These are phyloP conservation scores for Bradypodion pumilum DNA, from an alignment of 2,797 vertebrate species.

Conservation along the genomic window DNA sequence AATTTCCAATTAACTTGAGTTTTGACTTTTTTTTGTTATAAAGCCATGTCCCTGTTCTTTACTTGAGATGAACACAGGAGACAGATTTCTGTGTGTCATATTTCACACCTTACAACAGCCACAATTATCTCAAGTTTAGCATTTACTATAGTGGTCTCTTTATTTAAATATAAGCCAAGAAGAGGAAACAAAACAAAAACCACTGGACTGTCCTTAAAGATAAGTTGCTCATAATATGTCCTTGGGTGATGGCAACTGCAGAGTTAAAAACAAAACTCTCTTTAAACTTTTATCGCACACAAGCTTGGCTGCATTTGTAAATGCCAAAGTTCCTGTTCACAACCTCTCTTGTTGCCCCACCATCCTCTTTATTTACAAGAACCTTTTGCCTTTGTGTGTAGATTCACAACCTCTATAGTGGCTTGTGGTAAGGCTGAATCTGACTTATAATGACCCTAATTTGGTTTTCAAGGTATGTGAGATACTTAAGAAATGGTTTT, in stretches of 20 bases:
- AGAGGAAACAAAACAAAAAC: neutral
- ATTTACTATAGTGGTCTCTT: constrained; percentile 26
- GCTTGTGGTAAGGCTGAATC: no score
- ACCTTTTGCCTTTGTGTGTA: no score
- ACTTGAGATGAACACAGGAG: neutral
- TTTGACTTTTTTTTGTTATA: neutral
- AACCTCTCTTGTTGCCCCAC: neutral
- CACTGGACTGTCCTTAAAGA: neutral
- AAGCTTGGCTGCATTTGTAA: constrained; percentile 15
- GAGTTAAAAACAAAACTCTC: constrained; percentile 5
- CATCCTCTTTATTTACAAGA: neutral
- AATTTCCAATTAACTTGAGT: neutral
- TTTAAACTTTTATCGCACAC: constrained; percentile 6
- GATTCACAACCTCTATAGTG: no score
- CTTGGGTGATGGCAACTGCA: constrained; percentile 22
- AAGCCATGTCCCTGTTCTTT: neutral
- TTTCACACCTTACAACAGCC: constrained; percentile 17
- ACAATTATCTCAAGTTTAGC: constrained; percentile 8
- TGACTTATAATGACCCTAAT: no score
- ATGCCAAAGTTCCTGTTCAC: neutral
- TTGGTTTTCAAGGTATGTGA: no score
- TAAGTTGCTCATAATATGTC: constrained; percentile 15
- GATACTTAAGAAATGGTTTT: no score
- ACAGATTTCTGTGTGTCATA: neutral
- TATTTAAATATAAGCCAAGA: neutral